Percentiles rank a stretch among this genome's conserved stretches.
phyloP scores from a whole-genome alignment of 2,113 vertebrate species.

The Trichomycterus rosablanca region DNA sequence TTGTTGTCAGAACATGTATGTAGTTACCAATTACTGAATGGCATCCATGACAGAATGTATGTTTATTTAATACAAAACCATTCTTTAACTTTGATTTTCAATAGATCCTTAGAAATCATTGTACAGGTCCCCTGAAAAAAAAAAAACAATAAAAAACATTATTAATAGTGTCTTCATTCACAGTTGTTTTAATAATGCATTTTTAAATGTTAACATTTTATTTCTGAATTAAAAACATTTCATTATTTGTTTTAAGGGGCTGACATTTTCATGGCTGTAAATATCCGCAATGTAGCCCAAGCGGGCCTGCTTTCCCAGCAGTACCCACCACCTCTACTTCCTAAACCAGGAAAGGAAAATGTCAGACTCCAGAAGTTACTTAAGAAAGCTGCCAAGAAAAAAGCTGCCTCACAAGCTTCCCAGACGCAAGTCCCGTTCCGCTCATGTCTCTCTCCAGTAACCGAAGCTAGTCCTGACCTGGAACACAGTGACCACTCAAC shows the following conservation, averaged over 20 bases:
- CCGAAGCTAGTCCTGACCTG: conserved; percentile 81
- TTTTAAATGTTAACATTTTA: too few species aligned
- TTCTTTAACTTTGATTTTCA: neutral
- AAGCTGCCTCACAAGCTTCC: conserved; percentile 43
- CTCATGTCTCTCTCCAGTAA: conserved; percentile 85
- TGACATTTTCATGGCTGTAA: conserved; percentile 73
- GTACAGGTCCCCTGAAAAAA: conserved; percentile 52
- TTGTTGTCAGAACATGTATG: neutral
- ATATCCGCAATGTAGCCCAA: conserved; percentile 51
- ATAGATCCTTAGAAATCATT: conserved; percentile 53
- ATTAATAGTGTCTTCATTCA: neutral
- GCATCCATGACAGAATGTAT: conserved; percentile 5
- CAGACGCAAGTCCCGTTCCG: conserved; percentile 66
- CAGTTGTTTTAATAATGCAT: too few species aligned
- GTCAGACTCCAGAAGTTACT: conserved; percentile 79
- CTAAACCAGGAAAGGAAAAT: conserved; percentile 88
- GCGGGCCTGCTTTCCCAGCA: conserved; percentile 60
- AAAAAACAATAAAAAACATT: conserved; percentile 1
- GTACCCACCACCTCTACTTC: conserved; percentile 77
- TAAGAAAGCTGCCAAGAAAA: conserved; percentile 79
- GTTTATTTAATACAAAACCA: neutral
- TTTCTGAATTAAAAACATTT: neutral
- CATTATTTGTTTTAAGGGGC: conserved; percentile 59
- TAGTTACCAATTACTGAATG: neutral
- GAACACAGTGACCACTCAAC: conserved; percentile 68